A percentile compares a stretch with the other conserved stretches of the same genome.
These are phyloP conservation scores for Plodia interpunctella DNA, from an alignment of 1,140 invertebrate genomes.

Conservation along the genomic window DNA sequence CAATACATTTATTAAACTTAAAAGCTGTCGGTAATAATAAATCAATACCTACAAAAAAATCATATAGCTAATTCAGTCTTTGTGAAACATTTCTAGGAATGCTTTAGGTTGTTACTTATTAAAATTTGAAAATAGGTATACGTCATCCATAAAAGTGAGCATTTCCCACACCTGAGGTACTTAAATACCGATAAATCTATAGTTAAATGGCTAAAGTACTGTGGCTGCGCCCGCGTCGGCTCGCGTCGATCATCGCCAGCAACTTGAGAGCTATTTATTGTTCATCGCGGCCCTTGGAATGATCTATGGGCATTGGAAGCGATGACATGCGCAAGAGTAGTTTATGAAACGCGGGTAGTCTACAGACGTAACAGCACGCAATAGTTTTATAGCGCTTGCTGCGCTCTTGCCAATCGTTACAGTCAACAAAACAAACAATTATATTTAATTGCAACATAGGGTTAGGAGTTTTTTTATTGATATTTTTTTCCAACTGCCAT, in stretches of 20 bases:
- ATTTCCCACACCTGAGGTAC: slow-evolving; percentile 28
- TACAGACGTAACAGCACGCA: background rate
- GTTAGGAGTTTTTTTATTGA: too few species aligned
- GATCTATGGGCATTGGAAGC: slow-evolving; percentile 53
- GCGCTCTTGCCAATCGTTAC: background rate
- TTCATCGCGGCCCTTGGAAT: slow-evolving; percentile 46
- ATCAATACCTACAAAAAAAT: too few species aligned
- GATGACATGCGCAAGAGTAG: slow-evolving; percentile 41
- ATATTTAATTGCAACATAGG: too few species aligned
- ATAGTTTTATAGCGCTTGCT: background rate
- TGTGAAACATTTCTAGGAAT: background rate
- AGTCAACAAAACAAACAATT: too few species aligned
- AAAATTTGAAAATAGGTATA: slow-evolving; percentile 7
- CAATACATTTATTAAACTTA: too few species aligned
- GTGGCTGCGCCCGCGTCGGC: slow-evolving; percentile 30
- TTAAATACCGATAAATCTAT: slow-evolving; percentile 48
- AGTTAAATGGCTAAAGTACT: slow-evolving; percentile 38
- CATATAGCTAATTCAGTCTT: too few species aligned
- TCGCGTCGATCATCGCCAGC: slow-evolving; percentile 47
- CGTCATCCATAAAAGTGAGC: slow-evolving; percentile 8
- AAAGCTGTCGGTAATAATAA: too few species aligned
- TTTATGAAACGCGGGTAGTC: slow-evolving; percentile 9
- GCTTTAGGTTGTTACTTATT: too few species aligned
- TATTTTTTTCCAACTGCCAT: too few species aligned
- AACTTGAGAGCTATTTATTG: slow-evolving; percentile 58